Conservation (phyloP, 2,113 vertebrate species). For the Heliornis fulica region DNA sequence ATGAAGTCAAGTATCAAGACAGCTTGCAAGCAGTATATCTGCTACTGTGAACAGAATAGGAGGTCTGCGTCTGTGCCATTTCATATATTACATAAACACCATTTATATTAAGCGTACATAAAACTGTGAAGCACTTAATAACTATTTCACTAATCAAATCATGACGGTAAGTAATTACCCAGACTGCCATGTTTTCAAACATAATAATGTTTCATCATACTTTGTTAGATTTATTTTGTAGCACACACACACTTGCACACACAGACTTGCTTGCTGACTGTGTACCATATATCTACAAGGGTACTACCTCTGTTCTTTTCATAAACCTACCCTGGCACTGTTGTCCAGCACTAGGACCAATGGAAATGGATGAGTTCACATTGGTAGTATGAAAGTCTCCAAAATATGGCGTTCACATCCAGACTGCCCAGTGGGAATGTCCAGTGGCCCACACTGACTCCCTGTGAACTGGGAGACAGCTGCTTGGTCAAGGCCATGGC, state of each 20-base stretch:
- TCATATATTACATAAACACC: not conserved
- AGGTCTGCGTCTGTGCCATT: not conserved
- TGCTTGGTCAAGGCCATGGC: not conserved
- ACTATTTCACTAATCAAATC: not conserved
- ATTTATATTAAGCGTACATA: not conserved
- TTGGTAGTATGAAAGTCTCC: not conserved
- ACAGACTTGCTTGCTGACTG: not conserved
- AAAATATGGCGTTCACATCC: fast-evolving
- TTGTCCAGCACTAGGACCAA: not conserved
- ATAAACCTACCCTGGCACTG: not conserved
- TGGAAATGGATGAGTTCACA: not conserved
- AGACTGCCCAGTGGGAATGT: not conserved
- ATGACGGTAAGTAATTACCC: fast-evolving
- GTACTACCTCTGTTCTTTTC: not conserved
- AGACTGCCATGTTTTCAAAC: not conserved
- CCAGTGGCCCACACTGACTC: not conserved
- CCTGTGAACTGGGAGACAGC: not conserved
- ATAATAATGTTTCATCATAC: not conserved
- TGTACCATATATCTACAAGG: not conserved
- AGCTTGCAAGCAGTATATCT: not conserved
- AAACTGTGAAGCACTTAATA: not conserved
- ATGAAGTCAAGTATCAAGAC: not conserved
- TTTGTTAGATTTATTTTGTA: not conserved
- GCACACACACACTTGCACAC: not conserved
- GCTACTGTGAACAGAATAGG: not conserved